Conservation (phyloP, 2,797 vertebrate species). For the Spinibarbus caldwelli region DNA sequence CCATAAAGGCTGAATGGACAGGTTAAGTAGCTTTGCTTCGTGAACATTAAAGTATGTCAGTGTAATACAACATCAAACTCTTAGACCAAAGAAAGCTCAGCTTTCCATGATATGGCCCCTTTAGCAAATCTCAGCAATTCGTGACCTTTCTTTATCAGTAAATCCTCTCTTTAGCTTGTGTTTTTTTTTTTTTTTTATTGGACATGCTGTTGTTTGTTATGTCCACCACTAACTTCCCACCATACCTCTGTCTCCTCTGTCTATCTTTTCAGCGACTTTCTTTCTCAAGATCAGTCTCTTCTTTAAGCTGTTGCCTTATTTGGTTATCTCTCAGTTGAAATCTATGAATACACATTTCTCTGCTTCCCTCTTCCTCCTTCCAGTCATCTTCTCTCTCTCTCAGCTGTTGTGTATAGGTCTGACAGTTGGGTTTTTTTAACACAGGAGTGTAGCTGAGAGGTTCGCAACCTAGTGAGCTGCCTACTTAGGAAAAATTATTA, state of each 20-base stretch:
- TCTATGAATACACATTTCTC: conserved; percentile 38
- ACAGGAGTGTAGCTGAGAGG: neutral
- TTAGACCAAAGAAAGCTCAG: neutral
- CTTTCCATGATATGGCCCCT: neutral
- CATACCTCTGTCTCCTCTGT: conserved; percentile 47
- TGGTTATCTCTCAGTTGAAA: conserved; percentile 48
- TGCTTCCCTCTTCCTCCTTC: conserved; percentile 57
- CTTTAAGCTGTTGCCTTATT: conserved; percentile 56
- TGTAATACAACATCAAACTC: neutral
- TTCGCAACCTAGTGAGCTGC: neutral
- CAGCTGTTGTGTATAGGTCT: conserved; percentile 9
- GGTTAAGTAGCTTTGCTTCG: neutral
- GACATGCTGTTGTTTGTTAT: neutral
- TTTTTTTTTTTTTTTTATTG: neutral
- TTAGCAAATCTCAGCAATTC: neutral
- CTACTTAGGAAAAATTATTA: neutral
- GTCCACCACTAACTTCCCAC: conserved; percentile 31
- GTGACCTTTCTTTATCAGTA: neutral
- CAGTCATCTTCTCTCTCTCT: conserved; percentile 44
- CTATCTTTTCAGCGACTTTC: conserved; percentile 17
- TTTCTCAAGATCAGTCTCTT: conserved; percentile 32
- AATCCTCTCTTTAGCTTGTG: neutral
- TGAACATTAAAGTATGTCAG: neutral
- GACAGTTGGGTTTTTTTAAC: conserved; percentile 10
- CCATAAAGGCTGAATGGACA: neutral